phyloP scores from a whole-genome alignment of 2,797 vertebrate species.

The Pangasius djambal region DNA sequence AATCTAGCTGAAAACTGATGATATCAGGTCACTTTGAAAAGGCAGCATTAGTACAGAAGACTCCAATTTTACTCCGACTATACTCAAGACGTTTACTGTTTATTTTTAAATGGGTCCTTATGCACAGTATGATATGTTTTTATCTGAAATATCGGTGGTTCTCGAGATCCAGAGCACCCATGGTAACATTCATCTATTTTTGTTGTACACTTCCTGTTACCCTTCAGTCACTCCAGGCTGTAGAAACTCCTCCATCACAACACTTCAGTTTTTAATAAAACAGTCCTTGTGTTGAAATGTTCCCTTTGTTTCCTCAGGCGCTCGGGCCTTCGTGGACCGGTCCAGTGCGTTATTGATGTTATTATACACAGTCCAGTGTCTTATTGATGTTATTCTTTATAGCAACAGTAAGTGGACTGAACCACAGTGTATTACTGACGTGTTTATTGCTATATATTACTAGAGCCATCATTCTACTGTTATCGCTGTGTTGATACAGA shows the following conservation, averaged over 20 bases:
- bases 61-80: not conserved
- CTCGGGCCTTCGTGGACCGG: not conserved
- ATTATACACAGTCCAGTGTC: not conserved
- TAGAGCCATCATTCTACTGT: slow-evolving; percentile 13
- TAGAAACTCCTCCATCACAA: slow-evolving; percentile 2
- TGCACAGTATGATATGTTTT: not conserved
- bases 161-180: not conserved
- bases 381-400: slow-evolving; percentile 21
- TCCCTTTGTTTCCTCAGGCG: not conserved
- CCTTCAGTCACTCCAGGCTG: not conserved
- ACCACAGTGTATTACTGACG: slow-evolving; percentile 3
- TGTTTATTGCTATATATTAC: slow-evolving; percentile 6
- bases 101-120: too few relatives aligned
- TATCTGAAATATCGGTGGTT: not conserved
- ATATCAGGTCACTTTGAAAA: not conserved
- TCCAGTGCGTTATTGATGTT: slow-evolving; percentile 7
- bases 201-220: not conserved
- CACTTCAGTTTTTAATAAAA: slow-evolving; percentile 19
- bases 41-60: not conserved
- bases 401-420: slow-evolving; percentile 6
- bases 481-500: not conserved
- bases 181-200: not conserved
- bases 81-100: not conserved
- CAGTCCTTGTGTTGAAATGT: not conserved
- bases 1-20: too few relatives aligned